Base-by-base conservation (phyloP, 2,888 invertebrate species). In the Drosophila barbarae region DNA sequence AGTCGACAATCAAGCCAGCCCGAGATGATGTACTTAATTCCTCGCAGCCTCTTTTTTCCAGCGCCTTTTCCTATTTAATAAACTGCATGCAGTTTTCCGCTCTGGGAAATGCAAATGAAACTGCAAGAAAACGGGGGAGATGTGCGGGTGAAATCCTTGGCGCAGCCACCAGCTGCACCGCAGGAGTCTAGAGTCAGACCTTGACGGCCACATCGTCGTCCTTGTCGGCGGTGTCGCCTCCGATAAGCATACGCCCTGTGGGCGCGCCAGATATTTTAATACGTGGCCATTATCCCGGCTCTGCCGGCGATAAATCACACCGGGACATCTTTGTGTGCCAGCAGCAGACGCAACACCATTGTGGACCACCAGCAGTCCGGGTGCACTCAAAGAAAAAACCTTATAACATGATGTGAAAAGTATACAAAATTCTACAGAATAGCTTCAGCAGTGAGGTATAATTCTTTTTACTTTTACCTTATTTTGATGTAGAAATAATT, bases 291-390 rank as follows among this genome's bases (percentile, higher is more conserved):
- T 81, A 84, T 81, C 84, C 84, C 36, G 53, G 83, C 82, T 71
- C 69, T 72, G 77, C 67, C 55, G 76, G 84, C 78, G 69, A 85
- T 85, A 84, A 85, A 84, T 84, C 83, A 85, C 81, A 78, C 72
- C 79, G 71, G 78, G 81, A 85, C 85, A 83, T 77, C 85, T 80
- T 74, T 83, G 84, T 80, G 72, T 83, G 83, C 81, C 85, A 82
- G 63, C 42, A 71, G 72, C 79, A 82, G 82, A 78, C 76, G 61
- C 69, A 52, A 60, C 55, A 44, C 50, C 41, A 32, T 39, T 46
- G 59, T n/a, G 30, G 47, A 53, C 35, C 68, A 50, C 47, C 46
- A 44, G 50, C 51, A 56, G 50, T 26, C 56, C 38, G 58, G 10
- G 26, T 9, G 12, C 38, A 59, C 58, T 38, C 1, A 5, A 13